Base-by-base conservation (phyloP, 1,140 invertebrate genomes). In the Aphelinus atriplicis region DNA sequence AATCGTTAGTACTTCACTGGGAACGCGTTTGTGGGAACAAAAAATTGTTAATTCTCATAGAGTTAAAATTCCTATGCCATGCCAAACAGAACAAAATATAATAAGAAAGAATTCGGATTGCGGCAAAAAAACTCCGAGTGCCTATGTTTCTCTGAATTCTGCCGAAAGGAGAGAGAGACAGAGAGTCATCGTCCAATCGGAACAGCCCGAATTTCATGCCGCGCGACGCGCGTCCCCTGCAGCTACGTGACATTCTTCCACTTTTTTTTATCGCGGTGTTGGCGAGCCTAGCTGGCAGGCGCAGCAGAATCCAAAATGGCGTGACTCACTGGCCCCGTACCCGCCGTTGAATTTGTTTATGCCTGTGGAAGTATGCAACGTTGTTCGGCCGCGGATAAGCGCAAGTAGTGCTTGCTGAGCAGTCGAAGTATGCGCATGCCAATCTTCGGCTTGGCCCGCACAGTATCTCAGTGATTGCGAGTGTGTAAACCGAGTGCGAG, bases 301-400 rank as follows among this genome's bases (percentile, higher is more conserved):
- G 9, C 47, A 71, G 60, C n/a, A 71, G 71, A 75, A 75, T 75
- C 74, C 68, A 75, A 75, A 71, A 75, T 75, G 74, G 74, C 74
- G 74, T 75, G 45, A 46, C 60, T 75, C 63, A 45, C 63, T 75
- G 26, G 69, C 46, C 63, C 70, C 48, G 55, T 65, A 71, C 53
- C 51, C 67, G 74, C 74, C 74, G 74, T 62, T 71, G 61, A 75
- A 75, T 75, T 75, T 75, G 68, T 71, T 75, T 75, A 75, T 71
- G 47, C 66, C 26, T 70, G 47, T 43, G 4, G 46, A 71, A 75
- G 58, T 75, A 71, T 75, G 68, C 62, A 46, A 75, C 65, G 26
- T 26, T 26, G 26, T 26, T 26, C 26, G 26, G 26, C 26, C 26
- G 26, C 26, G 26, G 26, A 26, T 26, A 26, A 26, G 26, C 26